Conservation (phyloP, 2,888 invertebrate genomes). For the Baronia brevicornis region DNA sequence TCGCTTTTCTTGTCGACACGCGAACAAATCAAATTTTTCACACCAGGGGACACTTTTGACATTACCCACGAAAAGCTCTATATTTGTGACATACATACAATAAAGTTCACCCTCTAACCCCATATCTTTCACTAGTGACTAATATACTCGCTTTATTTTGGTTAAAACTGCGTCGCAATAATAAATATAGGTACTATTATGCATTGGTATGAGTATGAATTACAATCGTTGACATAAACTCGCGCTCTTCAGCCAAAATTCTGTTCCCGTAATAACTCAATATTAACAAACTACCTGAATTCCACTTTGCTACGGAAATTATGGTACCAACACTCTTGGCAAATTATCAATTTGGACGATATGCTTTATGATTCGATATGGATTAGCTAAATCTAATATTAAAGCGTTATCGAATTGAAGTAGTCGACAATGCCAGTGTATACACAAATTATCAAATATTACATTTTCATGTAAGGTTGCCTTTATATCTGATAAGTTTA, state of each 20-base stretch:
- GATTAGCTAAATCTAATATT: slow-evolving; percentile 6
- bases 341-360: slow-evolving; percentile 40
- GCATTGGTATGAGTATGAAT: slow-evolving; percentile 4
- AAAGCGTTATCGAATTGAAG: neutral
- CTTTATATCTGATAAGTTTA: too few species aligned
- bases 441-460: too few species aligned
- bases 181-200: slow-evolving; percentile 9
- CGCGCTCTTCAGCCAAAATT: slow-evolving; percentile 10
- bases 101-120: too few species aligned
- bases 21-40: slow-evolving; percentile 27
- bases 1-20: slow-evolving; percentile 35
- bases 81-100: too few species aligned
- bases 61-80: slow-evolving; percentile 3
- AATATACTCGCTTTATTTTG: too few species aligned
- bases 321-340: slow-evolving; percentile 37
- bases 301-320: slow-evolving; percentile 30
- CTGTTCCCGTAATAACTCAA: slow-evolving; percentile 9
- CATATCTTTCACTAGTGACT: too few species aligned
- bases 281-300: slow-evolving; percentile 36
- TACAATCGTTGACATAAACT: slow-evolving; percentile 10
- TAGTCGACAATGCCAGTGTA: neutral
- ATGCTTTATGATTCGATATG: slow-evolving; percentile 24
- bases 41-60: slow-evolving; percentile 3
- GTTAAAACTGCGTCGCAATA: too few species aligned
- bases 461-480: too few species aligned